Base-by-base conservation (phyloP, 2,888 invertebrate genomes). In the Ormia ochracea region DNA sequence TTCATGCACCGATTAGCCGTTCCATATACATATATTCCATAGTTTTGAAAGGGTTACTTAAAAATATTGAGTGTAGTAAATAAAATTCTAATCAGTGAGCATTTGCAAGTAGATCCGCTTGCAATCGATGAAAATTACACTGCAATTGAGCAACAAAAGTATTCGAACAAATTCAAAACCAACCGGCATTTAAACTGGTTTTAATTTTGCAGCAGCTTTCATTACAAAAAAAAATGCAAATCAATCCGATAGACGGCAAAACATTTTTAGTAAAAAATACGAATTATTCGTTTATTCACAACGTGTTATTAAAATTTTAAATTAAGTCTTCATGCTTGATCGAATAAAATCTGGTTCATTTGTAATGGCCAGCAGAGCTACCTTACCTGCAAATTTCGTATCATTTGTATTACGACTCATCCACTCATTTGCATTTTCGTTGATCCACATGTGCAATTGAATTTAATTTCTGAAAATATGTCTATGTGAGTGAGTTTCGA, bases 261-360 rank as follows among this genome's bases (percentile, higher is more conserved):
- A 52, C 28, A 52, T 9, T 41, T 41, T 38, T 7, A 6, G n/a
- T n/a, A 9, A 33, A 36, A 63, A 36, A 38, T 14, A 66, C 28
- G 19, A 41, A 36, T 41, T 26, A 10, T 48, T 21, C 19, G n/a
- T n/a, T 36, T 17, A 65, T 19, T 45, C 28, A 36, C 36, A 48
- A 48, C 48, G 36, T 70, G 36, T 70, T 59, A 43, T 70, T 19
- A 45, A 31, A 23, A 58, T 45, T 48, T 4, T 31, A 33, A 56
- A 26, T 69, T 17, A 31, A 33, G 17, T 45, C 33, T 56, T 56
- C 43, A 14, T 45, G 45, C 36, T n/a, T 33, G 56, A 23, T 1
- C 36, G 28, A 26, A 66, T 26, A 48, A 58, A 28, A 36, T 48
- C 48, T 38, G 45, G 58, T 58, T 59, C 38, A 59, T 36, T 26